Percentiles rank a stretch among this genome's conserved stretches.
phyloP scores from a whole-genome alignment of 1,140 invertebrate genomes.

The Drosophila aff. region DNA sequence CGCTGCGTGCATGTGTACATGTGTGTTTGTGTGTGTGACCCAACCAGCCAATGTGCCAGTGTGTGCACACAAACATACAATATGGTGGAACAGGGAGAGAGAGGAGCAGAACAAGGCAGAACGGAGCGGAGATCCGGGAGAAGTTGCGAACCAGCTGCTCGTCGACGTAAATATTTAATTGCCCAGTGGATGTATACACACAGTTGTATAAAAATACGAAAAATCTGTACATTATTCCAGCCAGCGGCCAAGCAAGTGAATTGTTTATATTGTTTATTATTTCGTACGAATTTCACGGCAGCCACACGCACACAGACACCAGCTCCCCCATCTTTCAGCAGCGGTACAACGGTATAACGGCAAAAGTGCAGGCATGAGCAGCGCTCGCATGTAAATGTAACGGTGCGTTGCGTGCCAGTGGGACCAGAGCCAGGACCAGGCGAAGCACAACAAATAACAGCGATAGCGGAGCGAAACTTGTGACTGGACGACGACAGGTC shows the following conservation, averaged over 20 bases:
- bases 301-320: background rate
- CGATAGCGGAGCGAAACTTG: conserved; percentile 4
- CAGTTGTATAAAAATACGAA: conserved; percentile 35
- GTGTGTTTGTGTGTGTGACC: conserved; percentile 10
- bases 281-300: conserved; percentile 21
- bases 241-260: conserved; percentile 18
- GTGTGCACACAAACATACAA: conserved; percentile 38
- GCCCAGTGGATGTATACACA: conserved; percentile 35
- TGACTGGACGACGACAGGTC: conserved; percentile 12
- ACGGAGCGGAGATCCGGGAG: conserved; percentile 35
- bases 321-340: background rate
- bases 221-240: conserved; percentile 30
- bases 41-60: background rate
- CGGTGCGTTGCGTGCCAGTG: conserved; percentile 6
- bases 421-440: background rate
- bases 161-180: conserved; percentile 45
- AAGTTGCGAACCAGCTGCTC: conserved; percentile 52
- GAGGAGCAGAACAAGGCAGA: conserved; percentile 10
- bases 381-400: conserved; percentile 7
- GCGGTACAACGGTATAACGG: conserved; percentile 1
- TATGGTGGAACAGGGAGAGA: conserved; percentile 18
- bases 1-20: conserved; percentile 13
- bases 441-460: conserved; percentile 9
- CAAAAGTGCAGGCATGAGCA: conserved; percentile 6
- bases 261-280: conserved; percentile 40